phyloP scores from a whole-genome alignment of 2,888 invertebrate species.

The Thyatira batis region DNA sequence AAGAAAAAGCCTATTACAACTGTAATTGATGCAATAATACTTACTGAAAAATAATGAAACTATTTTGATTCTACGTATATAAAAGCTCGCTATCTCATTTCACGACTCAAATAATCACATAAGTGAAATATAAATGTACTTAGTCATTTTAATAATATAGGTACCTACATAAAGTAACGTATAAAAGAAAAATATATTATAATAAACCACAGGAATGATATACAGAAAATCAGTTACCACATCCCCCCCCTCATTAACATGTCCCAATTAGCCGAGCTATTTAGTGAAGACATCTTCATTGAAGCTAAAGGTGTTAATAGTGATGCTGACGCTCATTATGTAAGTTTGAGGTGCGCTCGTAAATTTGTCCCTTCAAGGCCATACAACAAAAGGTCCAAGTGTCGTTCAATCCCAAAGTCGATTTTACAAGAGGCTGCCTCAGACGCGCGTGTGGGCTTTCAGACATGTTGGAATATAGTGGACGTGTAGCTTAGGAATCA shows the following conservation, averaged over 20 bases:
- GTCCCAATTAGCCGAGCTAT: neutral
- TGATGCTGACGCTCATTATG: constrained; percentile 71
- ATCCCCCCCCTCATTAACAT: neutral
- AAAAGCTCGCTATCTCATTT: no score
- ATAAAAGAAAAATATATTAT: no score
- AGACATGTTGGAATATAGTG: constrained; percentile 30
- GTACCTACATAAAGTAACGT: no score
- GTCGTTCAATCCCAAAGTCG: constrained; percentile 74
- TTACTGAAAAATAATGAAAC: no score
- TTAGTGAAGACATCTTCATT: constrained; percentile 56
- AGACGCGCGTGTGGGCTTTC: constrained; percentile 76
- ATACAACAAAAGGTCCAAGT: constrained; percentile 71
- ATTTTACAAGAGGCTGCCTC: constrained; percentile 77
- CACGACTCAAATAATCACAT: no score
- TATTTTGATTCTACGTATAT: no score
- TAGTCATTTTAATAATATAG: no score
- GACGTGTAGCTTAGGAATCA: constrained; percentile 33
- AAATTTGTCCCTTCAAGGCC: constrained; percentile 76
- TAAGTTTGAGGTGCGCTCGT: constrained; percentile 61
- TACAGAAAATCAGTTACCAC: neutral
- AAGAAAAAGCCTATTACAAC: no score
- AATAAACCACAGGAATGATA: no score
- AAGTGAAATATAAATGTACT: no score
- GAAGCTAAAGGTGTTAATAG: constrained; percentile 75
- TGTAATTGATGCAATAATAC: no score